A percentile compares a stretch with the other conserved stretches of the same genome.
Evolutionary conservation across 2,888 invertebrate species (phyloP).

Genomic region (Oscheius onirici): DNA sequence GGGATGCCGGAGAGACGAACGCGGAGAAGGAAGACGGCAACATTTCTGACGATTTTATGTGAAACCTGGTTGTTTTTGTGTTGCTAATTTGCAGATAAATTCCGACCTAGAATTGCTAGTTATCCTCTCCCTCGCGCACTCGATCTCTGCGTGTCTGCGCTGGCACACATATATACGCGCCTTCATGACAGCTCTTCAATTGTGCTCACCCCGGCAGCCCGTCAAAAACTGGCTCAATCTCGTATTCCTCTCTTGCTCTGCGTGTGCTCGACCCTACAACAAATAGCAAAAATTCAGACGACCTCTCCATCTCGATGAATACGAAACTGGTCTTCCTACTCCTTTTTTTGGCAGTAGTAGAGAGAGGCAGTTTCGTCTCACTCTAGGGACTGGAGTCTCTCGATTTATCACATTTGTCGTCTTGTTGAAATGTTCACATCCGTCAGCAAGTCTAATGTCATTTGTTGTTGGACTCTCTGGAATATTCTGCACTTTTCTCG

Average conservation of each 20-base stretch:
- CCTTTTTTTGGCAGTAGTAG: no score
- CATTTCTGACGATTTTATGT: constrained; percentile 63
- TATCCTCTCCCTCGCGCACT: constrained; percentile 1
- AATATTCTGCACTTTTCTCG: no score
- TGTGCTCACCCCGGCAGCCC: constrained; percentile 15
- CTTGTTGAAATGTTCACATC: no score
- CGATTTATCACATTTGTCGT: no score
- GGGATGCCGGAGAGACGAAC: constrained; percentile 40
- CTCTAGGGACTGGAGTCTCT: no score
- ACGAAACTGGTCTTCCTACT: no score
- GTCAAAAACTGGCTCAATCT: constrained; percentile 11
- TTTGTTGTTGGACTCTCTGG: no score
- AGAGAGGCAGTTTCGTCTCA: no score
- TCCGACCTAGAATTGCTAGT: constrained; percentile 5
- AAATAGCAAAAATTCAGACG: constrained; percentile 1
- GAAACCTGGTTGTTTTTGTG: constrained; percentile 24
- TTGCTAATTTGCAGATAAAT: not conserved
- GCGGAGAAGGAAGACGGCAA: constrained; percentile 45
- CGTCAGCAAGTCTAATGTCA: no score
- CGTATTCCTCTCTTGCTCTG: not conserved
- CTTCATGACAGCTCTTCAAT: constrained; percentile 11
- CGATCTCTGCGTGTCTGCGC: constrained; percentile 23
- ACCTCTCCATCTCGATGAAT: not conserved
- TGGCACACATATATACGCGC: no score
- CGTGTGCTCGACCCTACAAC: not conserved